phyloP scores from a whole-genome alignment of 2,113 vertebrate genomes.

The Malurus alboscapulatus region DNA sequence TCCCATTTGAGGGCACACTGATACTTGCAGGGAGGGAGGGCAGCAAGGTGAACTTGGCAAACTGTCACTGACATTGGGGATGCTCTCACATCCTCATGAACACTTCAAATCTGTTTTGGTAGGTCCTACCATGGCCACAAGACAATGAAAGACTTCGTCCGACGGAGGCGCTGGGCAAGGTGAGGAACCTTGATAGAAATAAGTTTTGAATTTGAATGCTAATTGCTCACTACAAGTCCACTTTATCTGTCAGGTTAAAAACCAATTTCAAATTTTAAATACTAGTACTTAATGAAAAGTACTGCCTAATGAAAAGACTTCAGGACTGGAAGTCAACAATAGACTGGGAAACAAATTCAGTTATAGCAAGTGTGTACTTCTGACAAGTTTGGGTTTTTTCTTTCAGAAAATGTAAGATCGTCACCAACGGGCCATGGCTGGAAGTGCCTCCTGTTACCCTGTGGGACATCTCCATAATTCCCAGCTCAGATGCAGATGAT shows the following conservation, averaged over 20 bases:
- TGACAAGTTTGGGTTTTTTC: neutral
- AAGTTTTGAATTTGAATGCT: neutral
- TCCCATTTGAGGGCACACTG: neutral
- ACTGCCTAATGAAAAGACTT: neutral
- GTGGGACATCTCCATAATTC: slow-evolving; percentile 88
- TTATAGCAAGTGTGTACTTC: neutral
- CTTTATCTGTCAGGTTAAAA: neutral
- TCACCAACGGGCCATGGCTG: slow-evolving; percentile 93
- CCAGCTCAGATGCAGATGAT: slow-evolving; percentile 58
- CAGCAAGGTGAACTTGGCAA: neutral
- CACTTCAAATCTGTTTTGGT: slow-evolving; percentile 16
- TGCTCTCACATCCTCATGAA: neutral
- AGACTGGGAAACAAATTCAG: neutral
- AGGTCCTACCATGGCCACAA: slow-evolving; percentile 94
- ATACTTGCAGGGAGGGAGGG: neutral
- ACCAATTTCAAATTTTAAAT: neutral
- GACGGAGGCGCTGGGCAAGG: slow-evolving; percentile 95
- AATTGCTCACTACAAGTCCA: neutral
- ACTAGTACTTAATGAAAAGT: neutral
- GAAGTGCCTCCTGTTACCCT: slow-evolving; percentile 88
- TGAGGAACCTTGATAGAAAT: slow-evolving; percentile 34
- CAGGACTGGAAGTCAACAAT: neutral
- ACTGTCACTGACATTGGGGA: neutral
- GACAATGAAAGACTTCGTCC: slow-evolving; percentile 96
- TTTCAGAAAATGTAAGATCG: slow-evolving; percentile 90